A percentile compares a stretch with the other conserved stretches of the same genome.
Evolutionary conservation across 2,113 vertebrate species (phyloP).

Genomic region (Tenebrosternarchus preto): DNA sequence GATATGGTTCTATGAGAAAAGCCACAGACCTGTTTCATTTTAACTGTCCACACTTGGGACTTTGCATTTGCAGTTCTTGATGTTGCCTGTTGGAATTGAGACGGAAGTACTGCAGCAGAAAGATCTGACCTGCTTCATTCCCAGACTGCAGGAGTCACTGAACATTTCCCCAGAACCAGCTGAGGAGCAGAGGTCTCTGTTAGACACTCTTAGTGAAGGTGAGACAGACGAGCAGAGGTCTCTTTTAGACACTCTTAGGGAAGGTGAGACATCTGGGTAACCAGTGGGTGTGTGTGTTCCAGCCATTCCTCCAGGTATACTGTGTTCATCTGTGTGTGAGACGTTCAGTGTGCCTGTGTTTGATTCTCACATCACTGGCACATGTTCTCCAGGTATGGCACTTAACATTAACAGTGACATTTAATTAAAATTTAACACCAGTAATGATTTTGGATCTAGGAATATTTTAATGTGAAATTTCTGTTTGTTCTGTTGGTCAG

Average conservation of each 20-base stretch:
- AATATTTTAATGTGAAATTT: background rate
- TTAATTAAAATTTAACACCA: background rate
- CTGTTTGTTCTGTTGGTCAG: conserved; percentile 47
- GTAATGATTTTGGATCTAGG: background rate
- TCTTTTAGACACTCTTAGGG: conserved; percentile 55
- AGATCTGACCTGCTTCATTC: conserved; percentile 21
- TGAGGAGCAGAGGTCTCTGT: conserved; percentile 47
- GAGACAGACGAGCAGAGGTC: conserved; percentile 21
- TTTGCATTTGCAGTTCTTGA: conserved; percentile 59
- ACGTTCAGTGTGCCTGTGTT: background rate
- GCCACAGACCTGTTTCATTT: background rate
- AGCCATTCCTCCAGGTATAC: conserved; percentile 31
- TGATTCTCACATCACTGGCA: background rate
- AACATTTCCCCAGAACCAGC: conserved; percentile 56
- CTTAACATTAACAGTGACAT: background rate
- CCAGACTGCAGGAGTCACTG: conserved; percentile 35
- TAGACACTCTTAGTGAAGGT: conserved; percentile 63
- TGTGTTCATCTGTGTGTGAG: conserved; percentile 10
- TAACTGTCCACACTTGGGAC: background rate
- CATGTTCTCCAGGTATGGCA: conserved; percentile 35
- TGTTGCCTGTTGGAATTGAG: conserved; percentile 63
- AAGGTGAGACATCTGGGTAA: conserved; percentile 51
- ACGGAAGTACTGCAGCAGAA: conserved; percentile 3
- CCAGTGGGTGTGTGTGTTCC: background rate
- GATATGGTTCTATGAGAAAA: too few relatives aligned